phyloP scores from a whole-genome alignment of 2,888 invertebrate species.

The Eutolmus rufibarbis region DNA sequence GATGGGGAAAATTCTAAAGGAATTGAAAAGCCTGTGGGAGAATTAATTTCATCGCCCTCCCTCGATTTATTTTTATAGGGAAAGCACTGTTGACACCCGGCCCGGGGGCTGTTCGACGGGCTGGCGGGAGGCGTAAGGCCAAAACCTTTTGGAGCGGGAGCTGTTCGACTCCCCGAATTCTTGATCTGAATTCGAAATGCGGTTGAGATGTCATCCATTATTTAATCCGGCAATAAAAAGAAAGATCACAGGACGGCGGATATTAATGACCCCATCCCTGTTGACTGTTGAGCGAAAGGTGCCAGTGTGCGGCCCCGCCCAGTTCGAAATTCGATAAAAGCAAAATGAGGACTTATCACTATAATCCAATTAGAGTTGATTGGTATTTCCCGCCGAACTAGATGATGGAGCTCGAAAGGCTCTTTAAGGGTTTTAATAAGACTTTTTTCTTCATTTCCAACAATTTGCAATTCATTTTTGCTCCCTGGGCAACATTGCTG shows the following conservation, averaged over 20 bases:
- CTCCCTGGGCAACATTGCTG: background rate
- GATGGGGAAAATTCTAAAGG: conserved; percentile 31
- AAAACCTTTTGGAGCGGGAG: no score
- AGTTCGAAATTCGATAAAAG: conserved; percentile 21
- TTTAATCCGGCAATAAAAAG: conserved; percentile 41
- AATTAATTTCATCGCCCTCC: conserved; percentile 34
- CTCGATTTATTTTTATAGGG: conserved; percentile 38
- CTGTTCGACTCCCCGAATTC: conserved; percentile 21
- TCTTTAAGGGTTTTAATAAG: conserved; percentile 31
- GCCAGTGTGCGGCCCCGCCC: background rate
- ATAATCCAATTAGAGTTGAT: conserved; percentile 38
- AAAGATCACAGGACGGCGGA: conserved; percentile 36
- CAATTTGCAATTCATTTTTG: background rate
- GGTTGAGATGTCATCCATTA: conserved; percentile 40
- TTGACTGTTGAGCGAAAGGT: conserved; percentile 21
- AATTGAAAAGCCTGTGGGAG: conserved; percentile 34
- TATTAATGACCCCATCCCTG: conserved; percentile 37
- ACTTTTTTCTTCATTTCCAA: background rate
- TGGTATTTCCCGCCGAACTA: conserved; percentile 10
- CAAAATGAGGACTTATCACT: conserved; percentile 26
- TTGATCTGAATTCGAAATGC: conserved; percentile 42
- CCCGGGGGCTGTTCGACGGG: background rate
- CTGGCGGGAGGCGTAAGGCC: no score
- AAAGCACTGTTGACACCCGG: conserved; percentile 33
- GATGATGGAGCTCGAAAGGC: background rate